Evolutionary conservation across 1,140 invertebrate species (phyloP).

Genomic region (Aphaenogaster floridana): DNA sequence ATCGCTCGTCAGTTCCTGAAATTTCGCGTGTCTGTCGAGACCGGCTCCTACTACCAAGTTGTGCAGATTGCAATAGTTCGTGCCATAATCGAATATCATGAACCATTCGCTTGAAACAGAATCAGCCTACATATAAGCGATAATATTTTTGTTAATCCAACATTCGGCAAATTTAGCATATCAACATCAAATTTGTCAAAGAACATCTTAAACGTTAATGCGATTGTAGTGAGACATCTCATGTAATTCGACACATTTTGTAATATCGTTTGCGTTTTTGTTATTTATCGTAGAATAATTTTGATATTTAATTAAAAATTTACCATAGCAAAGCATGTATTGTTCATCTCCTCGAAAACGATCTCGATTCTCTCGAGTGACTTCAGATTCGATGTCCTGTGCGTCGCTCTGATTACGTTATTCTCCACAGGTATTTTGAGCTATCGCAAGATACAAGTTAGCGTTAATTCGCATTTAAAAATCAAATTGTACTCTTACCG

Average conservation of each 20-base stretch:
- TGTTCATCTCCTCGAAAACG: conserved; percentile 47
- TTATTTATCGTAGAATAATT: neutral
- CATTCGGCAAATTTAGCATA: neutral
- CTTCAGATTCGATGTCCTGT: conserved; percentile 21
- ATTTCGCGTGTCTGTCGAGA: conserved; percentile 65
- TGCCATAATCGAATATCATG: conserved; percentile 71
- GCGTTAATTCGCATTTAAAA: neutral
- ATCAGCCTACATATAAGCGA: conserved; percentile 59
- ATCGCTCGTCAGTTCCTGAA: conserved; percentile 70
- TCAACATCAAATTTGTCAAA: conserved; percentile 4
- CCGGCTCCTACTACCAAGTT: conserved; percentile 68
- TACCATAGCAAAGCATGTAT: conserved; percentile 61
- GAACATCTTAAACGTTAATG: neutral
- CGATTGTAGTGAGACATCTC: neutral
- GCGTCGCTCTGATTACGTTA: conserved; percentile 60
- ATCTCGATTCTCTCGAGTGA: conserved; percentile 54
- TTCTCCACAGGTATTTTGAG: conserved; percentile 50
- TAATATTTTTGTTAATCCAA: neutral
- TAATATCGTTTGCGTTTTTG: neutral
- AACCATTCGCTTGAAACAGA: conserved; percentile 73
- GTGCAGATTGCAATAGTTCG: conserved; percentile 77
- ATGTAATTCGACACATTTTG: neutral
- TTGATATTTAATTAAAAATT: neutral
- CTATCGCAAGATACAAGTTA: conserved; percentile 1
- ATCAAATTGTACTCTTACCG: conserved; percentile 57